Percentiles rank a stretch among this genome's conserved stretches.
phyloP scores from a whole-genome alignment of 2,888 invertebrate genomes.

The Oeneis ivallda region DNA sequence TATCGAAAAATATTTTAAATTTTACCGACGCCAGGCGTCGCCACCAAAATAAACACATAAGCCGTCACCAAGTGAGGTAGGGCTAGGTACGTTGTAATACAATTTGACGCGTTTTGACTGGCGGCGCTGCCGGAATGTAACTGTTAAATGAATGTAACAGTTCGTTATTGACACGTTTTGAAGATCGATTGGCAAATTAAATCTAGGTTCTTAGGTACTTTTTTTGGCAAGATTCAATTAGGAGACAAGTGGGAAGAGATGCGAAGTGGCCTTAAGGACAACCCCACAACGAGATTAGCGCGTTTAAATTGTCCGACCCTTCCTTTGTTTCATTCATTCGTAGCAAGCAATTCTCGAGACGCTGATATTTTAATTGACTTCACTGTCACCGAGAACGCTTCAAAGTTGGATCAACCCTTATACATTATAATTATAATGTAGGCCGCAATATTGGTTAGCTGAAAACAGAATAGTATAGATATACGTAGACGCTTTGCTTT shows the following conservation, averaged over 20 bases:
- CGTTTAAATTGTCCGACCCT: constrained; percentile 27
- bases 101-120: too few species aligned
- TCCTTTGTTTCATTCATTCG: constrained; percentile 27
- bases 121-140: too few species aligned
- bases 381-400: constrained; percentile 9
- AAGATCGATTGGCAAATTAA: constrained; percentile 19
- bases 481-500: too few species aligned
- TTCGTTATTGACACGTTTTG: constrained; percentile 8
- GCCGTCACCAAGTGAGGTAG: too few species aligned
- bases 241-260: constrained; percentile 26
- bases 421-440: constrained; percentile 13
- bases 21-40: too few species aligned
- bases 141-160: not conserved
- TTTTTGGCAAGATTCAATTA: constrained; percentile 30
- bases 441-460: not conserved
- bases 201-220: constrained; percentile 6
- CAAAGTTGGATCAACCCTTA: constrained; percentile 8
- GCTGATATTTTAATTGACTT: constrained; percentile 17
- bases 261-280: constrained; percentile 24
- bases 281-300: constrained; percentile 32
- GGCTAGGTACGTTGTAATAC: too few species aligned
- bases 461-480: not conserved
- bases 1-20: too few species aligned
- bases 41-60: too few species aligned
- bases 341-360: constrained; percentile 24